Percentiles rank a stretch among this genome's conserved stretches.
These are phyloP conservation scores for Calliphora vicina DNA, from an alignment of 1,140 invertebrate genomes.

Conservation along the genomic window DNA sequence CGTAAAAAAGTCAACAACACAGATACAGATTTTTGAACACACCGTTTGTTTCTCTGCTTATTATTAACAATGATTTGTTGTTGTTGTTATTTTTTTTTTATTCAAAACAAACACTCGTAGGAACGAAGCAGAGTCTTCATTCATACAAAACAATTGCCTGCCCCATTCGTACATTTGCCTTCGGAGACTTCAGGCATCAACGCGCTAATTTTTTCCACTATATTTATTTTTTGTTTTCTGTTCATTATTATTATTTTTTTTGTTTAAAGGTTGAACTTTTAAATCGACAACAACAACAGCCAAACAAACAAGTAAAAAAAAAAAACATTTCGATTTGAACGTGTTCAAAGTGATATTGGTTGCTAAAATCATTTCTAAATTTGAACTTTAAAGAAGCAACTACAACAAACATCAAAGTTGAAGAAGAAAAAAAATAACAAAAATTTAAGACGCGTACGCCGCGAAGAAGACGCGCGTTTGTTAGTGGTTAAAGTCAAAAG, in stretches of 20 bases:
- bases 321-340: background rate
- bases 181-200: constrained; percentile 28
- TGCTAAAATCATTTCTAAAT: constrained; percentile 25
- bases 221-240: constrained; percentile 19
- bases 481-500: background rate
- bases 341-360: background rate
- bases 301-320: background rate
- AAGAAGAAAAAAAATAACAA: constrained; percentile 18
- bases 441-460: background rate
- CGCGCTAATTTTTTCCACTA: constrained; percentile 25
- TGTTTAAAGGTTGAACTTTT: background rate
- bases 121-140: background rate
- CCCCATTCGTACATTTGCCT: constrained; percentile 38
- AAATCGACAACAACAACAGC: too few relatives aligned
- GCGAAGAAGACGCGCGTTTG: too few relatives aligned
- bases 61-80: background rate
- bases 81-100: background rate
- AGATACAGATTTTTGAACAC: background rate
- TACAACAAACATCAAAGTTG: too few relatives aligned
- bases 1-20: background rate
- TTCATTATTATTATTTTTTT: background rate
- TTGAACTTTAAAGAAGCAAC: constrained; percentile 5
- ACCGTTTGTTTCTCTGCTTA: background rate
- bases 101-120: constrained; percentile 8
- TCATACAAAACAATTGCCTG: constrained; percentile 3